Evolutionary conservation across 1,140 invertebrate genomes (phyloP).

Genomic region (Drosophila sturtevanti): DNA sequence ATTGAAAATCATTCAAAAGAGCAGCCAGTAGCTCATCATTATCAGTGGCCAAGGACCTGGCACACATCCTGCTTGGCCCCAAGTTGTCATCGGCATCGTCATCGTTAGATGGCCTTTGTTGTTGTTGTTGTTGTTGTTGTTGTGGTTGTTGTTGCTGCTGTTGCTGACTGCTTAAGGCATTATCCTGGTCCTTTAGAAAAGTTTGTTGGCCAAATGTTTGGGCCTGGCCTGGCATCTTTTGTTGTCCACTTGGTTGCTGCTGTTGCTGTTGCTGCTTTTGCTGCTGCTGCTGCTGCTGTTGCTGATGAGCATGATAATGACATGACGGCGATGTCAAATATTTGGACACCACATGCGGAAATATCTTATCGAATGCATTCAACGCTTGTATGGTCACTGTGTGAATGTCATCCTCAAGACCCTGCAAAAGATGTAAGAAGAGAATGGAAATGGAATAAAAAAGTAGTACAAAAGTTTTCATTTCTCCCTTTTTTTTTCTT

Average conservation of each 20-base stretch:
- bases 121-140: slow-evolving; percentile 50
- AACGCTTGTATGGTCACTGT: slow-evolving; percentile 83
- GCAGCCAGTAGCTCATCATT: slow-evolving; percentile 82
- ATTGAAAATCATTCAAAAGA: slow-evolving; percentile 83
- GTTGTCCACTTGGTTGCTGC: slow-evolving; percentile 68
- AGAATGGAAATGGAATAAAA: slow-evolving; percentile 6
- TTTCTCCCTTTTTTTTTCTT: background rate
- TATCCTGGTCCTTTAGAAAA: slow-evolving; percentile 77
- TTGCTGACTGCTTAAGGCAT: slow-evolving; percentile 78
- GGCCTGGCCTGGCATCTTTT: slow-evolving; percentile 65
- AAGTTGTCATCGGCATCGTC: slow-evolving; percentile 37
- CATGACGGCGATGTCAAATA: slow-evolving; percentile 82
- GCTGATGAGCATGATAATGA: slow-evolving; percentile 81
- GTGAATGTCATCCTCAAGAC: slow-evolving; percentile 85
- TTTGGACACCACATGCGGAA: slow-evolving; percentile 81
- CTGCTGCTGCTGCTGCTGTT: slow-evolving; percentile 47
- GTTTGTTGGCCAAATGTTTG: slow-evolving; percentile 79
- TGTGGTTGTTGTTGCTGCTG: background rate
- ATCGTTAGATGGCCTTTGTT: slow-evolving; percentile 77
- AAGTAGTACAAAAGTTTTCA: slow-evolving; percentile 28
- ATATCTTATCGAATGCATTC: slow-evolving; percentile 82
- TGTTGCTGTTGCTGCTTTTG: slow-evolving; percentile 21
- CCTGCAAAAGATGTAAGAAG: slow-evolving; percentile 82
- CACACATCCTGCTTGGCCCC: slow-evolving; percentile 60
- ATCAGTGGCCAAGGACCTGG: slow-evolving; percentile 72